Base-by-base conservation (phyloP, 2,888 invertebrate genomes). In the Rhamnusium bicolor region DNA sequence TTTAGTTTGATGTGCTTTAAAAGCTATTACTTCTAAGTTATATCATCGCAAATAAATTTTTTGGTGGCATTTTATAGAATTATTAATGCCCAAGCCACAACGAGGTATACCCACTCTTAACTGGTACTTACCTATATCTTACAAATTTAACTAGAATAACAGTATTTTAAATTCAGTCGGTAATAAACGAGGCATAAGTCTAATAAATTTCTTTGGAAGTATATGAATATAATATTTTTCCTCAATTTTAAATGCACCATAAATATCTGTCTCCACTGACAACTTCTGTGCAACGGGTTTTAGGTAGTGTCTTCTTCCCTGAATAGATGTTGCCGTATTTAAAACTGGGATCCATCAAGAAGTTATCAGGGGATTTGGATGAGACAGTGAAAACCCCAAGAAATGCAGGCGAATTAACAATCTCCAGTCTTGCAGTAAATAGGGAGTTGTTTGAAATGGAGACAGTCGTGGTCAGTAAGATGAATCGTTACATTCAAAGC, bases 401-500 rank as follows among this genome's bases (percentile, higher is more conserved):
- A 67, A 67, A 67, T 67, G 67, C 69, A 69, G 40, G 19, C 53
- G 69, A 60, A 60, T 60, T 60, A 61, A 46, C 67, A 54, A 46
- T 67, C 32, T 56, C 54, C 54, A 56, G 67, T 46, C 46, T 27
- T 18, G 32, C 58, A 68, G 68, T 75, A 77, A 78, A 79, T 79
- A 77, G 75, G 73, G 68, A 72, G 54, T 53, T 53, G 46, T 69
- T 75, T 70, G 49, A 68, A 69, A 72, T 51, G 72, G 63, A 77
- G 79, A 79, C 80, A 76, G 80, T 75, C 72, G 79, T 77, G 83
- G 81, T 80, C 83, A 82, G 72, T 71, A 83, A 84, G 84, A 84
- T 83, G 82, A 82, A 84, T 84, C 77, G 83, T 74, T 75, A 78
- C 82, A 82, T 82, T 83, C 83, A 82, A 77, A 78, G 80, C 77